phyloP scores from a whole-genome alignment of 2,797 vertebrate genomes.

The Argentina silus region DNA sequence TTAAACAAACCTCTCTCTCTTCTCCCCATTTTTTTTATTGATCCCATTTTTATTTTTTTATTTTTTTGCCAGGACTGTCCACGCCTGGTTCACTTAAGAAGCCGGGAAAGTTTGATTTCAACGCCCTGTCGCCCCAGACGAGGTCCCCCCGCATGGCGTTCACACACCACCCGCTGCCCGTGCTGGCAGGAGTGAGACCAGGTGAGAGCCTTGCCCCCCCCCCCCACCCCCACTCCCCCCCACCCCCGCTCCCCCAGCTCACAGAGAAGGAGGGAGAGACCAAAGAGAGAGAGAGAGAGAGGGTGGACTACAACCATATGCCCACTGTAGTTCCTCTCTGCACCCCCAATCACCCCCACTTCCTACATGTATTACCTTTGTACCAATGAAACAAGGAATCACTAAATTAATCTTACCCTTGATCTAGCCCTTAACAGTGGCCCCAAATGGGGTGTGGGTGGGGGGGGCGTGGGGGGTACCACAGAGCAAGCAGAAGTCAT shows the following conservation, averaged over 20 bases:
- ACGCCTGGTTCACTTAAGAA: conserved; percentile 93
- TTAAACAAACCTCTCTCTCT: conserved; percentile 74
- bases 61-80: conserved; percentile 82
- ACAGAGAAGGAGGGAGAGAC: conserved; percentile 75
- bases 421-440: too few species aligned
- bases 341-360: not conserved
- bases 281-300: conserved; percentile 49
- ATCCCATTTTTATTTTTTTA: conserved; percentile 60
- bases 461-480: too few species aligned
- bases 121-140: conserved; percentile 92
- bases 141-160: conserved; percentile 96
- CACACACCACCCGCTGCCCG: conserved; percentile 96
- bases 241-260: conserved; percentile 58
- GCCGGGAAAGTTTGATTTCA: conserved; percentile 98
- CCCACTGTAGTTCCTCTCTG: too few species aligned
- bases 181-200: conserved; percentile 98
- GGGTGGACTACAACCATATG: not conserved
- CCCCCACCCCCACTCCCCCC: conserved; percentile 43
- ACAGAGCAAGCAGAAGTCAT: not conserved
- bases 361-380: not conserved
- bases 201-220: conserved; percentile 85
- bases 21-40: conserved; percentile 54
- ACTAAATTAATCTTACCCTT: too few species aligned
- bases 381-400: too few species aligned
- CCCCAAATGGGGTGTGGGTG: not conserved